Base-by-base conservation (phyloP, 1,140 invertebrate genomes). In the Sarcophaga peregrina region DNA sequence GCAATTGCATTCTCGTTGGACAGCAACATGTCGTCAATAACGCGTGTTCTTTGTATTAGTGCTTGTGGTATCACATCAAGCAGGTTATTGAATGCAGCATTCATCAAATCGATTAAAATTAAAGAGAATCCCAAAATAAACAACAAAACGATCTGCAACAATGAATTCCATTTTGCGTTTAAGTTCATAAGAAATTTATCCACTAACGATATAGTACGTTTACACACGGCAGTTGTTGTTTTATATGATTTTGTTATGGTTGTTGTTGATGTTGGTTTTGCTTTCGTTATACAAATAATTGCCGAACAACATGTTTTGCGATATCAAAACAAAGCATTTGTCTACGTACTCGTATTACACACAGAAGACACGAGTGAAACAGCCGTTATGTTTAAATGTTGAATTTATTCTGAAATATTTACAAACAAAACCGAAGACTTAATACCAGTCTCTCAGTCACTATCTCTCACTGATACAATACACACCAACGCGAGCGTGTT, bases 351-450 rank as follows among this genome's bases (percentile, higher is more conserved):
- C 7, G n/a, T 68, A 13, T n/a, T n/a, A 62, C 17, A 68, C 6
- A 68, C 1, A 37, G 25, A 37, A 37, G 25, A 37, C 25, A 2
- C 1, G 1, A 37, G 1, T 15, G 11, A 2, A 17, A 68, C 62
- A 20, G 20, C 62, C 62, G 62, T 68, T 68, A 20, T 68, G n/a
- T 17, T 68, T 68, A 20, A 68, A 68, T 6, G 62, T 20, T 2
- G 20, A 68, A 68, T 68, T 20, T 68, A 68, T 68, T 68, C 17
- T 68, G 62, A 68, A 37, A 37, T 52, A 25, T 68, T 68, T 68
- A 68, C 62, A 25, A 68, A 68, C 62, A 68, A 9, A 68, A 68
- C 25, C 25, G 25, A 37, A 37, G 25, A 37, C 25, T 37, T 4
- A 37, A 37, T 37, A 37, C 25, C 4, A 1, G 4, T 2, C 25